Evolutionary conservation across 2,888 invertebrate genomes (phyloP), one percentile per base, ranked within the genome.

Genomic region (Zhuqinia jingwanae): DNA sequence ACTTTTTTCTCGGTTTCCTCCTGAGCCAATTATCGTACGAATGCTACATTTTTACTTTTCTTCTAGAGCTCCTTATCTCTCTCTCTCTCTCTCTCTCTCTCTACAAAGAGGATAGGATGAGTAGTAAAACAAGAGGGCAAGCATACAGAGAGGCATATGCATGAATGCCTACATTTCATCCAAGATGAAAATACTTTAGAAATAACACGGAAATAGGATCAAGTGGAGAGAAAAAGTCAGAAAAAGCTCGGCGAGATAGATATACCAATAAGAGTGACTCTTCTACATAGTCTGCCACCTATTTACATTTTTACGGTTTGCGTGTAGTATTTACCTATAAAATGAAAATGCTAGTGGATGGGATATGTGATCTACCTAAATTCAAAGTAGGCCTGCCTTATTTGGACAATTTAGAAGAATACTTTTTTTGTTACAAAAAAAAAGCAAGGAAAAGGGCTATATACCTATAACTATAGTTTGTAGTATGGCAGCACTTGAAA

Each of bases 11-110:
- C 20, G 11, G 27, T 47, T 22, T 76, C 36, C 25, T 70, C 81
- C 58, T 81, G 81, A 81, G 81, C 81, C 81, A 81, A 81, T 81
- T 81, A 81, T 81, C 70, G n/a, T n/a, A n/a, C n/a, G n/a, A n/a
- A 15, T 56, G n/a, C 47, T 79, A 63, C 76, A 36, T 65, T 79
- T 79, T 65, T 79, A 3, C 76, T 22, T 27, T 56, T 56, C 68
- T 63, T 17, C 47, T 50, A 27, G 10, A 60, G 25, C 63, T 36
- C 8, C 63, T 63, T 63, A 30, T 63, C 36, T 60, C 17, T 56
- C 56, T 56, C n/a, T n/a, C n/a, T n/a, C n/a, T n/a, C n/a, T n/a
- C n/a, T n/a, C n/a, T n/a, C n/a, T n/a, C n/a, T n/a, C n/a, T n/a
- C 8, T 3, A 8, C 5, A 36, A 65, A 27, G 27, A 36, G 47